Evolutionary conservation across 2,113 vertebrate species (phyloP), one percentile per base, ranked within the genome.

Genomic region (Syrmaticus mikado): DNA sequence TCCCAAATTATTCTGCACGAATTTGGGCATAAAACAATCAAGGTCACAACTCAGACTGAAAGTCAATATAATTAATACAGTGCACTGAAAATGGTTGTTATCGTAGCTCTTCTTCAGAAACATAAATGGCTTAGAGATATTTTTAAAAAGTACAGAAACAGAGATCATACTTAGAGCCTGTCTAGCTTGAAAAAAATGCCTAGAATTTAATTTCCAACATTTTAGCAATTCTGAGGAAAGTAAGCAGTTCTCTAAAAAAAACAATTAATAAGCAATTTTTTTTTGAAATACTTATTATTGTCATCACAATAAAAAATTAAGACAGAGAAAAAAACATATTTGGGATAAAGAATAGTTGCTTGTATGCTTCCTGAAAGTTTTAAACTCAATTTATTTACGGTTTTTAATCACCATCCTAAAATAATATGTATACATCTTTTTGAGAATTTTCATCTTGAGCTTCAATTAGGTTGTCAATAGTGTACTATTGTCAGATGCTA

Each of bases 11-110:
- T 75, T 78, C 58, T 92, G 27, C 40, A 81, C 34, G 45, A 78
- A 28, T 48, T 85, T 82, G 46, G 75, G 46, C 25, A 82, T 43
- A 86, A 84, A n/a, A 79, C 25, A 53, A 55, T 43, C 77, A 94
- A 96, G 92, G 94, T 73, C 92, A 95, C 8, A 84, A n/a, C 34
- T 88, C 25, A 65, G 36, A 65, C 1, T 65, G 66, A 86, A 93
- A 90, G 78, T 82, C 83, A 92, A 25, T 62, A 61, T 3, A 79
- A 71, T 41, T 21, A 64, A 71, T 40, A 41, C 18, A 67, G 32
- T 43, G 30, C 65, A 68, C 57, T 41, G 21, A 4, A 87, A 61
- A 6, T 41, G 8, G n/a, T 21, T 14, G 7, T 25, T 94, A 36
- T 40, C 75, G 67, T 43, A 76, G 62, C 27, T 32, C 15, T 28